Base-by-base conservation (phyloP, 2,888 invertebrate genomes). In the Eupeodes luniger region DNA sequence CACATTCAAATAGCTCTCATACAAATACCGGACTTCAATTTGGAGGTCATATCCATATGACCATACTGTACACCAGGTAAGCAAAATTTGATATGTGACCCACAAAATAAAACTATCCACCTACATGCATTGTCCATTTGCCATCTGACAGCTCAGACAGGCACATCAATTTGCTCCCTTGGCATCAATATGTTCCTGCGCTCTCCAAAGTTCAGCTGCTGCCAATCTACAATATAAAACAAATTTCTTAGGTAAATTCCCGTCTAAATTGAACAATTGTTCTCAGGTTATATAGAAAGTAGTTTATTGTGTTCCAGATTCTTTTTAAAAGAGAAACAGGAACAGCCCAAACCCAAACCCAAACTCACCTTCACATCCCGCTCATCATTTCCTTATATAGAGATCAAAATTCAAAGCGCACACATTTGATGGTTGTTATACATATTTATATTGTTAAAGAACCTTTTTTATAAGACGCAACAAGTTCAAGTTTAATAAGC, bases 401-500 rank as follows among this genome's bases (percentile, higher is more conserved):
- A 72, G 77, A 77, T 14, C 9, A 9, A 9, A n/a, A 5, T 10
- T 16, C n/a, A n/a, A 62, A 14, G 59, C n/a, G 79, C 1, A 40
- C 59, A 49, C 44, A 74, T 77, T 47, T 76, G 55, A 27, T 27
- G 2, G 77, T 16, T 19, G 55, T 57, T 44, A 40, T 55, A 59
- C 47, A 66, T 55, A 47, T 59, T 69, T 70, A 36, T 62, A 62
- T 27, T 67, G 70, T 51, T 64, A 40, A 51, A 62, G 49, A 70
- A 70, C 44, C 57, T 70, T 69, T 53, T 9, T 40, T 40, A 40
- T 40, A 55, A 81, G 76, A 64, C 59, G 81, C 64, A 85, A 81
- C 88, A 88, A 88, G 88, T 88, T 88, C 88, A 88, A 67, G 81
- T 88, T 81, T 85, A 88, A 88, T 88, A 81, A 88, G 85, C 88